Evolutionary conservation across 2,888 invertebrate genomes (phyloP).

Genomic region (Plebejus anna): DNA sequence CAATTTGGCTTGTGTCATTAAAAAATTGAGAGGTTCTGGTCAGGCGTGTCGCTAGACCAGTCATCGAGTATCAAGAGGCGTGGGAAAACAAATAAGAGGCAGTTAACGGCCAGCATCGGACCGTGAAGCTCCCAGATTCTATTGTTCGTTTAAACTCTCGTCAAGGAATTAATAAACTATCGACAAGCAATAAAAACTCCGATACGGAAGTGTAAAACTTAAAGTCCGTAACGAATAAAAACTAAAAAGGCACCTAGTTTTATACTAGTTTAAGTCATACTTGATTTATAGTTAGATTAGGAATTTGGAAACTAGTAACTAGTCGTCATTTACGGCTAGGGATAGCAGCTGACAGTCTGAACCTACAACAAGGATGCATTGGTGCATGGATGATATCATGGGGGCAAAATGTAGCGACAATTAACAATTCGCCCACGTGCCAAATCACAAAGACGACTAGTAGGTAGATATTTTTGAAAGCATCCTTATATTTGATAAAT

Average conservation of each 20-base stretch:
- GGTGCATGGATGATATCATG: too few species aligned
- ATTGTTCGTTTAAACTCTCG: slow-evolving; percentile 40
- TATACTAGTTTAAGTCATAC: not conserved
- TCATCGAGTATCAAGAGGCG: slow-evolving; percentile 56
- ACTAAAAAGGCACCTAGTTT: not conserved
- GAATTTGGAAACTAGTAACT: too few species aligned
- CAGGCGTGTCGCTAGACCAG: slow-evolving; percentile 50
- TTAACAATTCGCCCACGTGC: too few species aligned
- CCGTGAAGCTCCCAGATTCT: slow-evolving; percentile 48
- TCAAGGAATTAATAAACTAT: slow-evolving; percentile 17
- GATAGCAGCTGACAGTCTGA: too few species aligned
- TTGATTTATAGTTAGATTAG: not conserved
- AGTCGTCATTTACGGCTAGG: too few species aligned
- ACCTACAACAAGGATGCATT: too few species aligned
- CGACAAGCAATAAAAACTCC: slow-evolving; percentile 7
- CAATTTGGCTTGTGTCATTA: not conserved
- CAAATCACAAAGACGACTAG: too few species aligned
- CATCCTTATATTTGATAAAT: too few species aligned
- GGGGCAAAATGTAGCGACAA: too few species aligned
- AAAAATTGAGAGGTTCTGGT: slow-evolving; percentile 40
- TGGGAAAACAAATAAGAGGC: slow-evolving; percentile 71
- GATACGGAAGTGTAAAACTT: slow-evolving; percentile 12
- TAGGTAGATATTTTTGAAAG: too few species aligned
- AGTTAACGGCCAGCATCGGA: slow-evolving; percentile 56
- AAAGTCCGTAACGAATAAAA: not conserved